These are phyloP conservation scores for Loriculus beryllinus DNA, from an alignment of 2,797 vertebrate genomes.

Conservation along the genomic window DNA sequence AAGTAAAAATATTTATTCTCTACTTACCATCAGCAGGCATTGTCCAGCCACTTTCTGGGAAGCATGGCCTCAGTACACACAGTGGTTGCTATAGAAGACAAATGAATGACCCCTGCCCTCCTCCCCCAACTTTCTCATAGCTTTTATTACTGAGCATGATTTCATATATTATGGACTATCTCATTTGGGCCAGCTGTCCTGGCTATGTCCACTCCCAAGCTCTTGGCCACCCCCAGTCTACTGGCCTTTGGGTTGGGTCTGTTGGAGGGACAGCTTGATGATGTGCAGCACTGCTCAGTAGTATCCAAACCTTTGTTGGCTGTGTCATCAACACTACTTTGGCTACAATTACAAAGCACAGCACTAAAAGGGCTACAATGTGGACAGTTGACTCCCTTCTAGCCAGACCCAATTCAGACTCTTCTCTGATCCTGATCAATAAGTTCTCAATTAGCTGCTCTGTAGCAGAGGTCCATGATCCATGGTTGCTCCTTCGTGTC, in stretches of 20 bases:
- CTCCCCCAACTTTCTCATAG: not conserved
- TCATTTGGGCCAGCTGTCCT: not conserved
- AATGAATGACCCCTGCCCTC: not conserved
- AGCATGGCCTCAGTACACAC: not conserved
- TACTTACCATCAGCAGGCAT: not conserved
- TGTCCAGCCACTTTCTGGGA: not conserved
- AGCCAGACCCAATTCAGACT: not conserved
- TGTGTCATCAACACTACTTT: not conserved
- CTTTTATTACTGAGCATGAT: not conserved
- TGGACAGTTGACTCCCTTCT: not conserved
- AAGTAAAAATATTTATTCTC: not conserved
- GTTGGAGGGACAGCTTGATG: not conserved
- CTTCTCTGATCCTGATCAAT: not conserved
- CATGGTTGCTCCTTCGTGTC: not conserved
- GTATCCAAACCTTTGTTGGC: not conserved
- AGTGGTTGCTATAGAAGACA: not conserved
- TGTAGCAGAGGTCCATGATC: not conserved
- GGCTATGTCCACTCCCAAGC: not conserved
- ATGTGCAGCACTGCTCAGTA: not conserved
- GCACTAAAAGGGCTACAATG: not conserved
- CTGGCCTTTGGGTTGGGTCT: not conserved
- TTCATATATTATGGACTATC: not conserved
- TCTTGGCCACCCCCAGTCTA: not conserved
- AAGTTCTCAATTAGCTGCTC: not conserved
- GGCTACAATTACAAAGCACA: not conserved